phyloP scores from a whole-genome alignment of 2,888 invertebrate species.

The Lasioglossum marginatum region DNA sequence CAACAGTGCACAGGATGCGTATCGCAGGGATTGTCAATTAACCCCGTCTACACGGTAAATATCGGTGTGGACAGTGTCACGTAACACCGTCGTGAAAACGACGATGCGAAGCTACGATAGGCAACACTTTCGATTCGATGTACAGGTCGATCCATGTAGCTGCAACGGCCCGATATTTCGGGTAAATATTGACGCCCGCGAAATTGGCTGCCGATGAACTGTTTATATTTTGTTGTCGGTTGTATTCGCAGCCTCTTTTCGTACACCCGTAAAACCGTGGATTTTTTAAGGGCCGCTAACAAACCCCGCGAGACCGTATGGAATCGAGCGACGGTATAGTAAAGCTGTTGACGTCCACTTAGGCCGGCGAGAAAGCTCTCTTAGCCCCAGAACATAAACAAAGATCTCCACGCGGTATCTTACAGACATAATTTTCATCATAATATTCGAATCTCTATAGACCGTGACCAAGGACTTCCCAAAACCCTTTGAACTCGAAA shows the following conservation, averaged over 20 bases:
- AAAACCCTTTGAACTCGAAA: not conserved
- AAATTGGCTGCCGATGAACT: constrained; percentile 5
- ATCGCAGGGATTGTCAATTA: constrained; percentile 15
- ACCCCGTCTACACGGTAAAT: not conserved
- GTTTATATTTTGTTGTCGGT: constrained; percentile 12
- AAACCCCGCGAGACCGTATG: not conserved
- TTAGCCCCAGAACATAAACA: not conserved
- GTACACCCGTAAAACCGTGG: not conserved
- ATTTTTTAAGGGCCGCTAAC: not conserved
- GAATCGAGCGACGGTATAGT: not conserved
- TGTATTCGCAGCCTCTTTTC: not conserved
- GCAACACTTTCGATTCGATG: constrained; percentile 8
- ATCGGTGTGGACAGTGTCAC: not conserved
- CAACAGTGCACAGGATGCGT: not conserved
- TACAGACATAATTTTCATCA: too few species aligned
- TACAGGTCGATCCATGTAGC: constrained; percentile 6
- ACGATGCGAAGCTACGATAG: not conserved
- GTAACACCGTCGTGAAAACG: not conserved
- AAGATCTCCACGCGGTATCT: too few species aligned
- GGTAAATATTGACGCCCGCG: constrained; percentile 9
- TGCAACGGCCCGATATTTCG: not conserved
- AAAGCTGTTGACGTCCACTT: not conserved
- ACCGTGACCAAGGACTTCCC: too few species aligned
- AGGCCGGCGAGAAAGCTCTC: not conserved
- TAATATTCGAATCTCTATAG: not conserved